A percentile compares a stretch with the other conserved stretches of the same genome.
Evolutionary conservation across 2,113 vertebrate genomes (phyloP).

Genomic region (Leiothrix lutea): DNA sequence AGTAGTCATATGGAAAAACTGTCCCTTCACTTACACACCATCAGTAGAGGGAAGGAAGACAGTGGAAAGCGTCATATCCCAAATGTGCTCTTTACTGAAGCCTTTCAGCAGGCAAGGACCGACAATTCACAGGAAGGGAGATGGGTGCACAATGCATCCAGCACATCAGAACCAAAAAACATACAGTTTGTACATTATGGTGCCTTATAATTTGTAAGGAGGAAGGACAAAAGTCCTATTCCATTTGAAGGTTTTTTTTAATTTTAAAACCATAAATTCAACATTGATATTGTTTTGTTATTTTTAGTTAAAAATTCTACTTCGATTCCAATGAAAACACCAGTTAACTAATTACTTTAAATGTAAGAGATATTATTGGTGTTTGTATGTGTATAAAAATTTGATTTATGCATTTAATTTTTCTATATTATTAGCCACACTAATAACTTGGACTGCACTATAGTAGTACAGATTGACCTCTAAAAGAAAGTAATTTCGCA

Average conservation of each 20-base stretch:
- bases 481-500: neutral
- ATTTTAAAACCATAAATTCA: neutral
- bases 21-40: neutral
- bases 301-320: neutral
- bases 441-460: neutral
- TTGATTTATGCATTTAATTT: neutral
- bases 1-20: neutral
- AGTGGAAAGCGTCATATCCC: neutral
- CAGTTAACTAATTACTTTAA: neutral
- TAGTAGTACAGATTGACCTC: neutral
- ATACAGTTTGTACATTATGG: neutral
- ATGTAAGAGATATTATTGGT: neutral
- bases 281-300: neutral
- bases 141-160: neutral
- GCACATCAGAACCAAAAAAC: neutral
- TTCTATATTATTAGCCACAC: neutral
- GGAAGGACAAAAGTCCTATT: neutral
- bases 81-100: neutral
- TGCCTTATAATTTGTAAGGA: neutral
- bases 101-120: neutral
- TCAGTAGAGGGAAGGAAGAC: neutral
- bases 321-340: neutral
- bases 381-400: neutral
- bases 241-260: neutral
- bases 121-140: neutral